Evolutionary conservation across 2,797 vertebrate species (phyloP), one percentile per base, ranked within the genome.

Genomic region (Sparidentex hasta): DNA sequence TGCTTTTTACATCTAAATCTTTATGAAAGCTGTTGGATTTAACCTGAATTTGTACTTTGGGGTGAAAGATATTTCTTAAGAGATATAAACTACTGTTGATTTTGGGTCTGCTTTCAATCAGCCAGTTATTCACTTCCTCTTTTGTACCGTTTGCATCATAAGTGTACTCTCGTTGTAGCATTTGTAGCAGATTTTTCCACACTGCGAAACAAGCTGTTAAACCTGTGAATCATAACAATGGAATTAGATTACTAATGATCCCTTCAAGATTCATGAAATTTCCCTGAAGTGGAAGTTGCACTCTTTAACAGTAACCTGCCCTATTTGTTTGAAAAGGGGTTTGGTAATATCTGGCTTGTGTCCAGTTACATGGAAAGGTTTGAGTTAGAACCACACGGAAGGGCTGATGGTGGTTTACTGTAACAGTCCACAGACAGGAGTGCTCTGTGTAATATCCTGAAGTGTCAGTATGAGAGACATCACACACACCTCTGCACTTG

Each of bases 391-490:
- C 81, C 86, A 87, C 62, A 79, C 87, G 87, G 84, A 88, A 38
- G 76, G 73, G 47, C 82, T 83, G 84, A 79, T 56, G 83, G 66
- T 12, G 71, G 84, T 89, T 92, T 84, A 88, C 71, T 75, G 82
- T 78, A 88, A 90, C 83, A 78, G 76, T 71, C 73, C 82, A 81
- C 82, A 71, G 90, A 91, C 84, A 85, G 88, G 70, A 43, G 43
- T 73, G 86, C 78, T 88, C 71, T 21, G 14, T 76, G 83, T 79
- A 71, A 94, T 93, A 93, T 95, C 92, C 93, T 91, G 87, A 85
- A 62, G 76, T 91, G 89, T 94, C 93, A 87, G 68, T 68, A 70
- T 80, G 68, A 72, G 67, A 90, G 65, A 87, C 77, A 80, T 90
- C 82, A 78, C 71, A 81, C 67, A 78, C 47, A 66, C 51, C 25